These are phyloP conservation scores for Anticlea derivata DNA, from an alignment of 2,888 invertebrate species.

Conservation along the genomic window DNA sequence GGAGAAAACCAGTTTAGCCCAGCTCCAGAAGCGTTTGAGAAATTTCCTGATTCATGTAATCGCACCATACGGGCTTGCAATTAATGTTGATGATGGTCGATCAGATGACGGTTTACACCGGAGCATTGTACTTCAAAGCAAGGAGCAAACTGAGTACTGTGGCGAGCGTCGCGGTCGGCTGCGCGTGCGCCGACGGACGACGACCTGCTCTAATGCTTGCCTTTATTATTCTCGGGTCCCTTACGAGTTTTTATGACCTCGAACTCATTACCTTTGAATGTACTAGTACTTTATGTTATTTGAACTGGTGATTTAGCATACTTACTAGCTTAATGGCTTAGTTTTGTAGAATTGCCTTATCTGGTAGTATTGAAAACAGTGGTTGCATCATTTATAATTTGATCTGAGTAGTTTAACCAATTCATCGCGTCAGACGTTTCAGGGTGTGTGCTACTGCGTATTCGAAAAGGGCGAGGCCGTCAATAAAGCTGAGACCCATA, in stretches of 20 bases:
- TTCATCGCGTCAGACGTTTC: not conserved
- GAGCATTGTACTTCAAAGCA: conserved; percentile 61
- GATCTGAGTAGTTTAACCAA: not conserved
- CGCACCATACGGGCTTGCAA: conserved; percentile 22
- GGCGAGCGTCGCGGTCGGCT: conserved; percentile 58
- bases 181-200: conserved; percentile 59
- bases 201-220: conserved; percentile 53
- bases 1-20: conserved; percentile 1
- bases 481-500: not conserved
- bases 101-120: conserved; percentile 37
- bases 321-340: too few species aligned
- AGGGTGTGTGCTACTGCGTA: conserved; percentile 2
- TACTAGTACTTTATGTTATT: conserved; percentile 5
- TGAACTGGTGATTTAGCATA: not conserved
- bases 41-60: conserved; percentile 19
- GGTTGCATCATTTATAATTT: not conserved
- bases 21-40: not conserved
- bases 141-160: conserved; percentile 65
- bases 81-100: conserved; percentile 38
- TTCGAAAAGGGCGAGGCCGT: conserved; percentile 2
- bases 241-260: conserved; percentile 7
- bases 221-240: conserved; percentile 42
- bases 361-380: too few species aligned
- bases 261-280: conserved; percentile 5
- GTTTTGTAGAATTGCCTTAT: too few species aligned